A percentile compares a stretch with the other conserved stretches of the same genome.
Conservation (phyloP, 2,888 invertebrate species). For the Acleris holmiana region DNA sequence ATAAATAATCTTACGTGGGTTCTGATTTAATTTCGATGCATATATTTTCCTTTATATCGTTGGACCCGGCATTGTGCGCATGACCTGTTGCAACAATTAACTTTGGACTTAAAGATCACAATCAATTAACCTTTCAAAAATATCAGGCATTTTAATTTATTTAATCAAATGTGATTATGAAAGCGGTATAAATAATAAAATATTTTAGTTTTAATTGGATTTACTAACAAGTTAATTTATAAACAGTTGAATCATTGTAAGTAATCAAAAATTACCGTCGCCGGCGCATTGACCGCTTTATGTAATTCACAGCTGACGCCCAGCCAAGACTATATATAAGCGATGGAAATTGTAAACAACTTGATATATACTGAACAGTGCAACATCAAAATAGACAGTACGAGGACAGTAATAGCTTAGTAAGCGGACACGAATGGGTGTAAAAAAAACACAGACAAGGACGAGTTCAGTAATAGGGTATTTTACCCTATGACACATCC, state of each 20-base stretch:
- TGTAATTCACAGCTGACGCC: slow-evolving; percentile 44
- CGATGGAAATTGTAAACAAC: slow-evolving; percentile 45
- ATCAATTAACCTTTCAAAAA: too few species aligned
- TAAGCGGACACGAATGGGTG: background rate
- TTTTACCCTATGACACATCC: slow-evolving; percentile 7
- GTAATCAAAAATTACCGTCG: slow-evolving; percentile 35
- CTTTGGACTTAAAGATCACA: too few species aligned
- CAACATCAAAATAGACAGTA: slow-evolving; percentile 13
- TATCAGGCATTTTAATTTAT: too few species aligned
- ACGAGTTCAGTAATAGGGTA: background rate
- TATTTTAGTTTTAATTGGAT: too few species aligned
- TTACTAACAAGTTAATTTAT: slow-evolving; percentile 7
- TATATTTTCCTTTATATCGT: too few species aligned
- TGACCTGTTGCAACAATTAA: too few species aligned
- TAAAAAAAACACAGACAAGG: background rate
- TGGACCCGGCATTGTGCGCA: too few species aligned
- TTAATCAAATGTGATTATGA: too few species aligned
- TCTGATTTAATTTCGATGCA: too few species aligned
- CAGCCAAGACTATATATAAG: slow-evolving; percentile 51
- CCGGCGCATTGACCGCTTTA: slow-evolving; percentile 38
- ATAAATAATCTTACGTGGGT: too few species aligned
- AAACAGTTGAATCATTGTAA: slow-evolving; percentile 26
- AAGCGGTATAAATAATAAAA: too few species aligned
- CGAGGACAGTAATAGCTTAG: too few species aligned
- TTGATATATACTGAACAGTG: slow-evolving; percentile 40